Base-by-base conservation (phyloP, 1,140 invertebrate species). In the Rhopalosiphum padi region DNA sequence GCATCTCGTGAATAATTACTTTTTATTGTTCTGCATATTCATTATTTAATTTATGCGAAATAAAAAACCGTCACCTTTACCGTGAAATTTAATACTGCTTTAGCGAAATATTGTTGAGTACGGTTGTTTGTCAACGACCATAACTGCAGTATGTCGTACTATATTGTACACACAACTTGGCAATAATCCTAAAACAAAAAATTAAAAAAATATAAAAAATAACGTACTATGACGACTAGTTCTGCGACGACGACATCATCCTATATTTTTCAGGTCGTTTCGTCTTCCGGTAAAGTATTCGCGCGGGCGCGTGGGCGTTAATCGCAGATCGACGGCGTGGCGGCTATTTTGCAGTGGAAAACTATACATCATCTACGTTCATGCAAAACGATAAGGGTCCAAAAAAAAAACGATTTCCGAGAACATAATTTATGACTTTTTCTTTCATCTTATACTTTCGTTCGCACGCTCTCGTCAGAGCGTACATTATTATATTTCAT, bases 21-120 rank as follows among this genome's bases (percentile, higher is more conserved):
- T n/a, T 77, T 51, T 77, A n/a, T 77, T 77, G 60, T 77, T 77
- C 60, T 77, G 60, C 60, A 77, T 77, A n/a, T 77, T 77, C 60
- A 6, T 77, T 60, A 43, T 3, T 85, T 85, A 43, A 85, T 85
- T 41, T 85, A 41, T 85, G 37, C 37, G 22, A 85, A 43, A 85
- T 41, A 43, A 25, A 41, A 85, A 85, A 9, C 82, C 37, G 30
- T n/a, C 41, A 85, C 41, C 83, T 85, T 46, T 87, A 48, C 86
- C 86, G 86, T 87, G 86, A 87, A 87, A 87, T 48, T 87, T 30
- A 87, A 87, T 87, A 87, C n/a, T 46, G 15, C 46, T 18, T 2
- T 41, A 22, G 25, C 15, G 18, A 48, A 83, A 83, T 43, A 87
- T 87, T 48, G 86, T 87, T 11, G 86, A 48, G 86, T 87, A 35